Base-by-base conservation (phyloP, 2,888 invertebrate genomes). In the Caenorhabditis becei region DNA sequence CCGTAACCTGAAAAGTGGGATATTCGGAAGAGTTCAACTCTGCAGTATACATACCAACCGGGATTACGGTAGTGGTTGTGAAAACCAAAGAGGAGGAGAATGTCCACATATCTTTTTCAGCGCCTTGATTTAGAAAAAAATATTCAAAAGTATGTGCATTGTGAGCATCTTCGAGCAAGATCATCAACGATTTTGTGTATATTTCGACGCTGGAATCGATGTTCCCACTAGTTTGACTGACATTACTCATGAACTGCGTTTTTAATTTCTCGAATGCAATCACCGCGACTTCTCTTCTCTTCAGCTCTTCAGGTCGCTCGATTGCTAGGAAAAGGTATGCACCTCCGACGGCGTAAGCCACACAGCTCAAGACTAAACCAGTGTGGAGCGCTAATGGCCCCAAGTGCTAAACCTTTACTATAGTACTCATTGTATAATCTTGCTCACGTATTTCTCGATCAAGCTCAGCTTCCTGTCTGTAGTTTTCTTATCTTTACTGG, bases 51-150 rank as follows among this genome's bases (percentile, higher is more conserved):
- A 32, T 2, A 87, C 87, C 87, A 35, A 87, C 87, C n/a, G 87
- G 87, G n/a, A 87, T 87, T 28, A 87, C 87, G 18, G 87, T 87
- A 59, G 87, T 87, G 7, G 85, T 83, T 1, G 87, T 87, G 54
- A 87, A 87, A 1, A 87, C 77, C 26, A 87, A 75, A 2, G 87
- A 81, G 3, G 83, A 83, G 0, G 83, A 78, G 35, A 85, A 81
- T 0, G 87, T 83, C 87, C 87, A 87, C 69, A 83, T 67, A 26
- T 87, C 87, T 28, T 82, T 81, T 1, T 77, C 67, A 7, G 67
- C 67, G 1, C 23, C 47, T 4, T 77, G 56, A 49, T 70, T 56
- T 0, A 67, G 67, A 23, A 72, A 37, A 58, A 75, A 78, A 14
- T 74, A 51, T 53, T 83, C 85, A 20, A 82, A 85, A 0, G 77